Evolutionary conservation across 2,113 vertebrate species (phyloP).

Genomic region (Lagopus leucura): DNA sequence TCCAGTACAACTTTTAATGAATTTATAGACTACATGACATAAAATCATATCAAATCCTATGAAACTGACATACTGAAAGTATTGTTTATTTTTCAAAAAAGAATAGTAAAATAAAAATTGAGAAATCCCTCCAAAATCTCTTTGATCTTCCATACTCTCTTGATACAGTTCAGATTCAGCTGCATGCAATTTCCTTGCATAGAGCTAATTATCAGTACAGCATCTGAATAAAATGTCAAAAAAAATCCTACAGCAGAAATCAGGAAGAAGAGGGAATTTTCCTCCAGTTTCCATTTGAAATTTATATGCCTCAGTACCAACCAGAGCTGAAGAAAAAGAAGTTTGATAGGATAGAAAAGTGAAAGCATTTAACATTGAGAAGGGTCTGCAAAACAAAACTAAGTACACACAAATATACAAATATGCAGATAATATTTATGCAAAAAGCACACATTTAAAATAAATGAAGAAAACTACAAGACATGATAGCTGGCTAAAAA

Average conservation of each 20-base stretch:
- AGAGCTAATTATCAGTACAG: slow-evolving; percentile 4
- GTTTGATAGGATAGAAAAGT: not conserved
- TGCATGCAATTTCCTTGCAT: slow-evolving; percentile 9
- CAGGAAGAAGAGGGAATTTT: not conserved
- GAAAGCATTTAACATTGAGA: not conserved
- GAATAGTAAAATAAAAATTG: not conserved
- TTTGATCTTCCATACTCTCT: not conserved
- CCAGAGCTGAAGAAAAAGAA: not conserved
- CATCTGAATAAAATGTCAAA: not conserved
- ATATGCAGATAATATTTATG: not conserved
- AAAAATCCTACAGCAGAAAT: not conserved
- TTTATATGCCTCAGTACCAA: not conserved
- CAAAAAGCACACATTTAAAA: not conserved
- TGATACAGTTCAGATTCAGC: not conserved
- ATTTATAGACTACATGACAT: not conserved
- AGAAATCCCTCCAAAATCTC: not conserved
- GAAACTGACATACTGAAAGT: not conserved
- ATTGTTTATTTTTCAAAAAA: not conserved
- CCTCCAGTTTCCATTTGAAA: not conserved
- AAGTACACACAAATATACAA: not conserved
- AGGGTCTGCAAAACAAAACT: not conserved
- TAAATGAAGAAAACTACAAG: not conserved
- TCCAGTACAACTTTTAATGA: not conserved
- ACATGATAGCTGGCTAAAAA: not conserved
- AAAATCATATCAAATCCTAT: not conserved